These are phyloP conservation scores for Coranthus polyacanthus DNA, from an alignment of 2,797 vertebrate species.

Conservation along the genomic window DNA sequence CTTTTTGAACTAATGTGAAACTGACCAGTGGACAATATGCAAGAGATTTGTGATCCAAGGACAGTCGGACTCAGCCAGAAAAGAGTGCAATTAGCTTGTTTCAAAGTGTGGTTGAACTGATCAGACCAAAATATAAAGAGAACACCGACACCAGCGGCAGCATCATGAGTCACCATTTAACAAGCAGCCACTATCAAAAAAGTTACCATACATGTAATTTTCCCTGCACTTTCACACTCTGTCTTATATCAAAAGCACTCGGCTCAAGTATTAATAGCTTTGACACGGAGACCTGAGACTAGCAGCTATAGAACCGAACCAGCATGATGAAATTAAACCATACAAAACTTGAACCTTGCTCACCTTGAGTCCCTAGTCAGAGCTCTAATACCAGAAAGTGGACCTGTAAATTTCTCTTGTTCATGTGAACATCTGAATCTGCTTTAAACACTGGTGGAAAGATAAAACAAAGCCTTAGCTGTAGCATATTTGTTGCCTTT, in stretches of 20 bases:
- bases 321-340: no score
- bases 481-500: conserved; percentile 3
- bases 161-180: conserved; percentile 12
- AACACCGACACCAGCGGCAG: conserved; percentile 19
- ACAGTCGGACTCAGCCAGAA: not conserved
- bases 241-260: conserved; percentile 6
- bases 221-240: conserved; percentile 7
- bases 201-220: conserved; percentile 1
- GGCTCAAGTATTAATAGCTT: not conserved
- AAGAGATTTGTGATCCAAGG: no score
- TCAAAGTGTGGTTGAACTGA: conserved; percentile 1
- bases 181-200: not conserved
- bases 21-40: not conserved
- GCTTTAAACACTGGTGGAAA: conserved; percentile 8
- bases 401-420: no score
- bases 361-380: no score
- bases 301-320: not conserved
- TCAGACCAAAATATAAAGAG: not conserved
- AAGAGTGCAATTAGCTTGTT: conserved; percentile 1
- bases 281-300: not conserved
- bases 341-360: not conserved
- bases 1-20: not conserved
- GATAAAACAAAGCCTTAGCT: conserved; percentile 17
- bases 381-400: conserved; percentile 2
- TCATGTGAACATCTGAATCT: no score